Percentiles rank a stretch among this genome's conserved stretches.
Evolutionary conservation across 2,113 vertebrate species (phyloP).

Genomic region (Anas platyrhynchos): DNA sequence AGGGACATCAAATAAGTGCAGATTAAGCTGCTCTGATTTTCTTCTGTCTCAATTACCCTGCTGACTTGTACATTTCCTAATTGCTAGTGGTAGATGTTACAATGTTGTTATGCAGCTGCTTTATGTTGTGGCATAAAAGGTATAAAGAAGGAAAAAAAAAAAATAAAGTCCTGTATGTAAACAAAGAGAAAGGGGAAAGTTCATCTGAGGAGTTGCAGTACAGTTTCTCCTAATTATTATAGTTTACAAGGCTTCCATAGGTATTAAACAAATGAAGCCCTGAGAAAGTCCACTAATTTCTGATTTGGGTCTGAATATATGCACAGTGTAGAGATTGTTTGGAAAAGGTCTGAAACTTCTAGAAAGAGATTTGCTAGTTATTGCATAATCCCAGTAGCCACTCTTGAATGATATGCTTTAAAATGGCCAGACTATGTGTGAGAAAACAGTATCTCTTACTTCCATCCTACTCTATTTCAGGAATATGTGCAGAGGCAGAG

Average conservation of each 20-base stretch:
- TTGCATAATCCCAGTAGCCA: neutral
- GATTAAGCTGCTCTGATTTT: neutral
- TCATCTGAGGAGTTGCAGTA: neutral
- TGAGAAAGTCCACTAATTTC: neutral
- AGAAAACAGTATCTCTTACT: neutral
- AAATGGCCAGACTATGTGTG: neutral
- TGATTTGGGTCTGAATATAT: neutral
- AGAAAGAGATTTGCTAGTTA: neutral
- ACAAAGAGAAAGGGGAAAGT: neutral
- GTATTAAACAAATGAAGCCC: neutral
- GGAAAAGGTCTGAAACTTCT: neutral
- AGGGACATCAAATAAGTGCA: neutral
- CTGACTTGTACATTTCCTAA: slow-evolving; percentile 17
- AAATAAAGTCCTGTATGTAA: neutral
- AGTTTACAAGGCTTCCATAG: neutral
- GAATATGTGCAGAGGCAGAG: neutral
- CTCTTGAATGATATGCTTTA: neutral
- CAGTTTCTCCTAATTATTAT: neutral
- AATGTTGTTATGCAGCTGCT: neutral
- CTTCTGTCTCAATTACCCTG: slow-evolving; percentile 15
- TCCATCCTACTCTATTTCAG: neutral
- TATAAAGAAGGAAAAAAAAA: neutral
- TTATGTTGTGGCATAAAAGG: neutral
- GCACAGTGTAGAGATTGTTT: neutral
- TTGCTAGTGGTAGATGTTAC: neutral